Base-by-base conservation (phyloP, 2,888 invertebrate species). In the Alcis repandata region DNA sequence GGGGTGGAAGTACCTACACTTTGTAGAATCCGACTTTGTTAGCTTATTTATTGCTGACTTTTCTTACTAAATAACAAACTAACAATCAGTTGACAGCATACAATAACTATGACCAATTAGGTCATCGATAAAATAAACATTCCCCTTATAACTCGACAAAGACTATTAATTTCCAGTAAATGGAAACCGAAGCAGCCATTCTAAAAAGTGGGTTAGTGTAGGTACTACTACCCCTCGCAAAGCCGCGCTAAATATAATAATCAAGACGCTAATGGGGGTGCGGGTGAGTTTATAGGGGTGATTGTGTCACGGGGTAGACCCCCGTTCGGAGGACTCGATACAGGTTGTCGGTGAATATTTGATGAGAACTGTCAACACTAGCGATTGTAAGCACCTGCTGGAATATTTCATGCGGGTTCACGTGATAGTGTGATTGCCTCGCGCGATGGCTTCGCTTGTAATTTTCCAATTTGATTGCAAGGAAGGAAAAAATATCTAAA, bases 261-360 rank as follows among this genome's bases (percentile, higher is more conserved):
- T 66, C 57, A 57, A 57, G 3, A 46, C 60, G 46, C 19, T 56
- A 56, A 64, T 64, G 59, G 63, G n/a, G 40, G 54, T n/a, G 51
- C 7, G 60, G 59, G 56, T 60, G 46, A 33, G 56, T 49, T 54
- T 46, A 60, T 49, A 43, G 51, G 48, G 59, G 51, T 43, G 45
- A 33, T 36, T 41, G 41, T 63, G 63, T 58, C 58, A 64, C 43
- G 45, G 27, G 51, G 19, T 58, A 13, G 45, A 38, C 49, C 48
- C 49, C 33, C 19, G 17, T 19, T 51, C 19, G 57, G 46, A 59
- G 22, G 51, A 41, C 43, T 56, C 56, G 41, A 59, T 64, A 59
- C 54, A 63, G 53, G 63, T 57, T 36, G 52, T 67, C 48, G 54
- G 52, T 63, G 56, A 66, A 68, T 66, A 67, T 66, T 67, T 60